Conservation (phyloP, 2,113 vertebrate species). For the Cathartes aura region DNA sequence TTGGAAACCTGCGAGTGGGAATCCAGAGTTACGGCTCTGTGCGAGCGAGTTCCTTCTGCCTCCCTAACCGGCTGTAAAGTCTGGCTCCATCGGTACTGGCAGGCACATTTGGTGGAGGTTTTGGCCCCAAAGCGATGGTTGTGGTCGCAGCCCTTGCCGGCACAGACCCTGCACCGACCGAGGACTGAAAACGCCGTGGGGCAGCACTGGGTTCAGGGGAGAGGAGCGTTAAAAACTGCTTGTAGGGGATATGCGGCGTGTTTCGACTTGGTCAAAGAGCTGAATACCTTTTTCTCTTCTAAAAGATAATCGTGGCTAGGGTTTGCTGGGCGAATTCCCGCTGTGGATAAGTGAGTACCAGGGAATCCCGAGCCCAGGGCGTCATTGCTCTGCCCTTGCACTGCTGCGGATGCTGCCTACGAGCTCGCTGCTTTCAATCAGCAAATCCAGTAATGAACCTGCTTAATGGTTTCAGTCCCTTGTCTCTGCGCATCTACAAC, state of each 20-base stretch:
- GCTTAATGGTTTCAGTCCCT: neutral
- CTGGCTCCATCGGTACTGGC: fast-evolving
- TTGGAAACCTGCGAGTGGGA: neutral
- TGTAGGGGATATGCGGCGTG: fast-evolving
- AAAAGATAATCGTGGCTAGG: neutral
- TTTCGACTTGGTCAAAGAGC: neutral
- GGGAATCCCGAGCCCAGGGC: neutral
- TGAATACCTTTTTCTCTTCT: neutral
- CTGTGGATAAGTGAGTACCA: neutral
- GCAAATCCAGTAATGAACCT: neutral
- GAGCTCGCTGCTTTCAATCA: neutral
- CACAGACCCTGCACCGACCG: neutral
- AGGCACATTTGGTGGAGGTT: neutral
- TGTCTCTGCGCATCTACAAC: neutral
- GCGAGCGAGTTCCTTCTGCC: neutral
- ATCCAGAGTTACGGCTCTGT: fast-evolving
- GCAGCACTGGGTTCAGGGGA: fast-evolving
- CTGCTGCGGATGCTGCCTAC: neutral
- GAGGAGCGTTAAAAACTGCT: neutral
- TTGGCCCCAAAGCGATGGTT: neutral
- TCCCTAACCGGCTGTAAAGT: too few relatives aligned
- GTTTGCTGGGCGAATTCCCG: neutral
- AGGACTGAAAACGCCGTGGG: fast-evolving
- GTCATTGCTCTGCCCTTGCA: fast-evolving
- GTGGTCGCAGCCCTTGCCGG: neutral